Base-by-base conservation (phyloP, 2,888 invertebrate genomes). In the Siphlonurus alternatus region DNA sequence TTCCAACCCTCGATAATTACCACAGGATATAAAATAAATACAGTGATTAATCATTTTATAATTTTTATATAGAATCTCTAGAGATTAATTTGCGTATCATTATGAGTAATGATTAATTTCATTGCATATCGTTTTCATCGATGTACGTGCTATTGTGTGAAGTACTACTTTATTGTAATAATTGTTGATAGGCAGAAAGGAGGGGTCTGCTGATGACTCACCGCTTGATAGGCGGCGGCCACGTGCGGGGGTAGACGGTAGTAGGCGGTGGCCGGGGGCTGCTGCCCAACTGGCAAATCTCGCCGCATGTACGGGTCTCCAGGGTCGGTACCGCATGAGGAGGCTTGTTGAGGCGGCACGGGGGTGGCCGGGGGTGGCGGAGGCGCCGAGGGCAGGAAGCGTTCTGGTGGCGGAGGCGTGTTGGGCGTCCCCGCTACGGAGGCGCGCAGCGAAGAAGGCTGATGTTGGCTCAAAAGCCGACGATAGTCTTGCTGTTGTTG, bases 401-500 rank as follows among this genome's bases (percentile, higher is more conserved):
- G 53, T 61, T 61, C 61, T 38, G 59, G 59, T 19, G 64, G 60
- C 51, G 60, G 60, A 5, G 53, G 38, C 5, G 51, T 64, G 20
- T 56, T 56, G 18, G 63, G 59, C 24, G 63, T 23, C 56, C 63
- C 59, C 56, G 59, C 64, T 24, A 19, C 23, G 24, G 25, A 25
- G 23, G 51, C 22, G 53, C 53, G 61, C 61, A 18, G 64, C 56
- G 24, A 59, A 25, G 23, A 5, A 5, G 38, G 63, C 62, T 62
- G 62, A 23, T 63, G 63, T 63, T 63, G 63, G 60, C 38, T 53
- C 38, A 64, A 53, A 25, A 63, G 63, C 19, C 56, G 61, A 61
- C 64, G 63, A 60, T 64, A 64, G 60, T 64, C 53, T 22, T 64
- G 64, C 53, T 59, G 51, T 25, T 59, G 54, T 19, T 63, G 59